Base-by-base conservation (phyloP, 2,113 vertebrate genomes). In the Lepus europaeus region DNA sequence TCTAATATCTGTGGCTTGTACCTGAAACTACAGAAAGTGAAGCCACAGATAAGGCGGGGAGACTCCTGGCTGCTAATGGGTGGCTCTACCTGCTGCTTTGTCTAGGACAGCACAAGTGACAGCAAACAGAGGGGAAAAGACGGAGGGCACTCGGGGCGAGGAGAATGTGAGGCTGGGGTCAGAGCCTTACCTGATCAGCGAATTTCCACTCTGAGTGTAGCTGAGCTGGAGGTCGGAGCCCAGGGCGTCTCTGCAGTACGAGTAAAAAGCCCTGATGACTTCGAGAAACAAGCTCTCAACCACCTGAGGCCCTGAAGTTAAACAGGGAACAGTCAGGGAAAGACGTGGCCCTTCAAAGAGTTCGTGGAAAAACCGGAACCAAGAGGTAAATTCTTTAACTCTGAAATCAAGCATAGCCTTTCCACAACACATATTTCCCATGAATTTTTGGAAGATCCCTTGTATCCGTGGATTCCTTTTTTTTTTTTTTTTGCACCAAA, bases 211-310 rank as follows among this genome's bases (percentile, higher is more conserved):
- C 96, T 99, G 99, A 86, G 98, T 98, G 91, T 99, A 99, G 97
- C 98, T 99, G 56, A 98, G 97, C 73, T 97, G 97, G 84, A 98
- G 97, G 45, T 99, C 99, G 49, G 98, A 98, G n/a, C 98, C 99
- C 2, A 99, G 97, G 14, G 99, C 98, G 77, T 99, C 98, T 91
- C 97, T 98, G 97, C 99, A 99, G 97, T 99, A 99, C 53, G 98
- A 98, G 96, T 99, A 98, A 96, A 99, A 99, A 22, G 99, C 99
- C 97, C 99, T 98, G 72, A 99, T 98, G 96, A 99, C 99, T 98
- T 99, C 99, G 9, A 99, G 95, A 97, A 99, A 98, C 88, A 99
- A 97, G 81, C 98, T 98, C 82, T 98, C 99, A 96, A 99, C 98
- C 77, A 99, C 98, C 49, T 98, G 98, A 0, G 99, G 99, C 31